Percentiles rank a stretch among this genome's conserved stretches.
These are phyloP conservation scores for Pachyramphus minor DNA, from an alignment of 2,113 vertebrate genomes.

Conservation along the genomic window DNA sequence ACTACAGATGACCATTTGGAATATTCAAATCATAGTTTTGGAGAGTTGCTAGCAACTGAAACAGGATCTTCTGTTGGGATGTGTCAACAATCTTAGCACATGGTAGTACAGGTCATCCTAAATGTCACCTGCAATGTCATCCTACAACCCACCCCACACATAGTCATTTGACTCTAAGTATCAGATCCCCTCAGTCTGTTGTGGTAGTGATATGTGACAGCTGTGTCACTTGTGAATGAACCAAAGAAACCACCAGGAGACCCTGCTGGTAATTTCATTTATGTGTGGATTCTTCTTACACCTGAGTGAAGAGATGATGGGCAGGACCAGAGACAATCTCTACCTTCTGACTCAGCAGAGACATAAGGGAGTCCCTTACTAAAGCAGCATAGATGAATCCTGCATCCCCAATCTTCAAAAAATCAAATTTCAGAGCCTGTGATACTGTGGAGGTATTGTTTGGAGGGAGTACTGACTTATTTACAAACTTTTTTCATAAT, in stretches of 20 bases:
- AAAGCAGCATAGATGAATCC: neutral
- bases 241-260: neutral
- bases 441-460: neutral
- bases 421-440: neutral
- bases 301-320: neutral
- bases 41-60: neutral
- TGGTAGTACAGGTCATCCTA: neutral
- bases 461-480: neutral
- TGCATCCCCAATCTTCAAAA: rapidly evolving
- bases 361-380: neutral
- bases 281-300: neutral
- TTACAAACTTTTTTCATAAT: neutral
- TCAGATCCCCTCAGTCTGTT: rapidly evolving
- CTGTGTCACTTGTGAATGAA: neutral
- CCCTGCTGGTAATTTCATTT: neutral
- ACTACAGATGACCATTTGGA: neutral
- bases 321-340: neutral
- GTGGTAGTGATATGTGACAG: neutral
- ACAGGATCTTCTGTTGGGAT: rapidly evolving
- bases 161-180: neutral
- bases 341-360: neutral
- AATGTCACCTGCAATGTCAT: neutral
- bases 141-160: neutral
- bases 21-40: neutral
- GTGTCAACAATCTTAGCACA: neutral